Conservation (phyloP, 2,797 vertebrate species). For the Meriones psammophilus region DNA sequence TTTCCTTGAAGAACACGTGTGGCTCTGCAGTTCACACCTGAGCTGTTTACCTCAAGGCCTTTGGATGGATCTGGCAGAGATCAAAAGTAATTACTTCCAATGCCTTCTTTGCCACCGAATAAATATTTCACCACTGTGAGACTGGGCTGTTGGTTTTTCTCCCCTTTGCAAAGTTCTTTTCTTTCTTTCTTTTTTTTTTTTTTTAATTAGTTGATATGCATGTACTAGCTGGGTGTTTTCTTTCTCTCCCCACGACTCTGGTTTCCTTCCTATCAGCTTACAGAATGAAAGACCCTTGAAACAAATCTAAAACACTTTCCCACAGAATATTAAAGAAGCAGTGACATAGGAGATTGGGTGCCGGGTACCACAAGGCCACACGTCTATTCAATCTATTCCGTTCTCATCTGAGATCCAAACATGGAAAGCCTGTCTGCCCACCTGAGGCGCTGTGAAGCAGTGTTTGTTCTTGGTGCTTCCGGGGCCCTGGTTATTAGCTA, state of each 20-base stretch:
- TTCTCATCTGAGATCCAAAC: background rate
- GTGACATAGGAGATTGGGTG: background rate
- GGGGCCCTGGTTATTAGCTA: background rate
- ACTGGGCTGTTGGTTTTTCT: slow-evolving; percentile 84
- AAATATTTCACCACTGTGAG: slow-evolving; percentile 87
- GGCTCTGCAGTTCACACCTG: slow-evolving; percentile 68
- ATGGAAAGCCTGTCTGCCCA: background rate
- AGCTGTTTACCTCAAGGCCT: slow-evolving; percentile 86
- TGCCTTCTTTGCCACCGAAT: slow-evolving; percentile 84
- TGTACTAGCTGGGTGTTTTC: slow-evolving; percentile 67
- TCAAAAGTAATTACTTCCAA: slow-evolving; percentile 86
- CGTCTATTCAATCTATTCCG: background rate
- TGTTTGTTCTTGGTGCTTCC: background rate
- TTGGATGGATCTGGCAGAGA: slow-evolving; percentile 83
- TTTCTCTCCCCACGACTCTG: slow-evolving; percentile 62
- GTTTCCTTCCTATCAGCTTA: slow-evolving; percentile 78
- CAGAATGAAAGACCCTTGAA: slow-evolving; percentile 78
- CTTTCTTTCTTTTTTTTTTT: slow-evolving; percentile 68
- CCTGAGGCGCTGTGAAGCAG: background rate
- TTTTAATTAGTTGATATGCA: slow-evolving; percentile 78
- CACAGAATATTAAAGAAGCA: background rate
- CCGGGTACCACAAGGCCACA: rapidly evolving
- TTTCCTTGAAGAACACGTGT: slow-evolving; percentile 57
- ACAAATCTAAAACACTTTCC: slow-evolving; percentile 67
- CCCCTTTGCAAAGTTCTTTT: slow-evolving; percentile 52